Evolutionary conservation across 2,888 invertebrate species (phyloP), one percentile per base, ranked within the genome.

Genomic region (Dione juno): DNA sequence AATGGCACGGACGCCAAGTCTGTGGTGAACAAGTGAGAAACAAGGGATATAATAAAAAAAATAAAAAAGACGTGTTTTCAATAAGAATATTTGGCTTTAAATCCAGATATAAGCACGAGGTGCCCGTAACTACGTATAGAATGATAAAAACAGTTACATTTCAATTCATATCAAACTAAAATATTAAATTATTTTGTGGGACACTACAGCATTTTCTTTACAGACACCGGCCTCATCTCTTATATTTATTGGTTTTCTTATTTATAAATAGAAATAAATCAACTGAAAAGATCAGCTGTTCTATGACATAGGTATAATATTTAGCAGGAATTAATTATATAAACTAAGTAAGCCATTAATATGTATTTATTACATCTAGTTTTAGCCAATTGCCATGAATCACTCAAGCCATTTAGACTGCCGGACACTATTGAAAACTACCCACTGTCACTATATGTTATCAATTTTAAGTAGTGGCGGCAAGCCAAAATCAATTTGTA

Each of bases 391-490:
- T 45, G 13, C 45, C 28, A 61, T 61, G 43, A 45, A 61, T 61
- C 61, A 61, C 45, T 43, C 19, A n/a, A 61, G 28, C 11, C 45
- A 45, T 61, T 57, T 45, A 61, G 28, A 21, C n/a, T 43, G 61
- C 35, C 61, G 61, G 61, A 61, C 21, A 43, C 21, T 14, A 14
- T 61, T 45, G 45, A 43, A 61, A n/a, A 45, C 58, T 21, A 54
- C 66, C 43, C 54, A 52, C 53, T 61, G 53, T 41, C 50, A 57
- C 45, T 63, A 43, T 41, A 50, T 67, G 58, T 50, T 66, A 69
- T 77, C 75, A 78, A 78, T 79, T 77, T 80, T 75, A 67, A 76
- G 77, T 77, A 45, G 78, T 80, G 81, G 80, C 79, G 67, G 69
- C n/a, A 66, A 54, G 79, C 80, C 79, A 76, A 76, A 41, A 79